A percentile compares a stretch with the other conserved stretches of the same genome.
Evolutionary conservation across 2,113 vertebrate genomes (phyloP).

Genomic region (Serilophus lunatus): DNA sequence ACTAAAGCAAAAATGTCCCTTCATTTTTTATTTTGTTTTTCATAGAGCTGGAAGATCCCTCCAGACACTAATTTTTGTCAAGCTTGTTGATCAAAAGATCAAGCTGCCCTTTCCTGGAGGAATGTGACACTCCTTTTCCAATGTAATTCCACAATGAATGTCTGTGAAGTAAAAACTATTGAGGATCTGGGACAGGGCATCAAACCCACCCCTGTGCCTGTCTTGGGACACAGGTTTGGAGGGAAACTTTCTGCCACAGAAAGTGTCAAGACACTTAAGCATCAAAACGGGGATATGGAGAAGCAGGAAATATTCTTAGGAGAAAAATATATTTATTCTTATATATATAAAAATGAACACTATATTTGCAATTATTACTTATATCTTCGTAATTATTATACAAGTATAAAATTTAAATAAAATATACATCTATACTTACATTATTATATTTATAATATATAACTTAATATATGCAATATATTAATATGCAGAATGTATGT

Average conservation of each 20-base stretch:
- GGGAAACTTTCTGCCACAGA: not conserved
- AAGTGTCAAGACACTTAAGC: not conserved
- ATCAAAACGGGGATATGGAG: not conserved
- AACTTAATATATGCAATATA: too few species aligned
- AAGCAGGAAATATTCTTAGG: not conserved
- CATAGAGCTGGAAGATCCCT: not conserved
- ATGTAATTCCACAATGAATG: not conserved
- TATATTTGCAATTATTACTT: too few species aligned
- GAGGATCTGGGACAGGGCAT: not conserved
- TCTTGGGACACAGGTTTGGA: not conserved
- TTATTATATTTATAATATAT: too few species aligned
- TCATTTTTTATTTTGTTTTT: rapidly evolving
- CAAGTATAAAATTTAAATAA: too few species aligned
- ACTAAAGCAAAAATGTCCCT: not conserved
- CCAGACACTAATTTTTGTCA: too few species aligned
- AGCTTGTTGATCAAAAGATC: not conserved
- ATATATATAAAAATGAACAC: too few species aligned
- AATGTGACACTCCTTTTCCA: not conserved
- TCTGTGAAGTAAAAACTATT: not conserved
- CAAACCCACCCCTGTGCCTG: not conserved
- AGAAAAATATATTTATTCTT: not conserved
- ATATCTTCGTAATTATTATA: too few species aligned
- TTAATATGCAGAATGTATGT: too few species aligned
- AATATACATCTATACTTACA: too few species aligned
- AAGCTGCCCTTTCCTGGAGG: not conserved